These are phyloP conservation scores for Pardalotus punctatus DNA, from an alignment of 2,113 vertebrate genomes.

Conservation along the genomic window DNA sequence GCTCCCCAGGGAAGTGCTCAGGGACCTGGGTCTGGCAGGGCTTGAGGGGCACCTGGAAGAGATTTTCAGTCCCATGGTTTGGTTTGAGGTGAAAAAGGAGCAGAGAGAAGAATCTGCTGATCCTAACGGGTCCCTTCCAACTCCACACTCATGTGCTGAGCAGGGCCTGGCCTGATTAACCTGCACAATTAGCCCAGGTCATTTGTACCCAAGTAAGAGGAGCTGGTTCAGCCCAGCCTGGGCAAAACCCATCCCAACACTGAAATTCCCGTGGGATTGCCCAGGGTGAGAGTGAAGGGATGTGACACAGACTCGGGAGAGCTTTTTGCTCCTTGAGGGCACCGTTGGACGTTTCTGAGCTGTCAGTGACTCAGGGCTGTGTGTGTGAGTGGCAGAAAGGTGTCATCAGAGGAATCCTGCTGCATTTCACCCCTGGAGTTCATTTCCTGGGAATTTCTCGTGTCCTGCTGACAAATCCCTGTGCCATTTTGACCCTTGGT, in stretches of 20 bases:
- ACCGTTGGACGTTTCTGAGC: neutral
- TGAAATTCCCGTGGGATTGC: neutral
- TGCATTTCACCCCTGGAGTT: neutral
- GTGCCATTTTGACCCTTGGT: neutral
- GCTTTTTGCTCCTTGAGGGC: neutral
- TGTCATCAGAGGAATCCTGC: neutral
- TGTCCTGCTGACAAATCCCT: neutral
- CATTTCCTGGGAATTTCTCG: neutral
- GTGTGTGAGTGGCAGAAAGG: neutral
- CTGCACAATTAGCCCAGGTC: neutral
- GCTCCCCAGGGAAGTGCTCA: neutral
- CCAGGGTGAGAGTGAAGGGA: neutral
- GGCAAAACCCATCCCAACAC: neutral
- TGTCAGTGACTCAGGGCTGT: neutral
- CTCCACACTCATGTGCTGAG: neutral
- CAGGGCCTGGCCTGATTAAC: neutral
- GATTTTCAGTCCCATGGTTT: neutral
- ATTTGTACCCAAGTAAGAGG: neutral
- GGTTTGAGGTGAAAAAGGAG: neutral
- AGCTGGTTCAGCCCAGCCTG: neutral
- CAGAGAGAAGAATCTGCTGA: neutral
- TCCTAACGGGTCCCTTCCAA: neutral
- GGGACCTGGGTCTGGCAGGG: fast-evolving
- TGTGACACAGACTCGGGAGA: neutral
- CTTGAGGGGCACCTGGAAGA: neutral